phyloP scores from a whole-genome alignment of 2,888 invertebrate genomes.

The Seladonia tumulorum region DNA sequence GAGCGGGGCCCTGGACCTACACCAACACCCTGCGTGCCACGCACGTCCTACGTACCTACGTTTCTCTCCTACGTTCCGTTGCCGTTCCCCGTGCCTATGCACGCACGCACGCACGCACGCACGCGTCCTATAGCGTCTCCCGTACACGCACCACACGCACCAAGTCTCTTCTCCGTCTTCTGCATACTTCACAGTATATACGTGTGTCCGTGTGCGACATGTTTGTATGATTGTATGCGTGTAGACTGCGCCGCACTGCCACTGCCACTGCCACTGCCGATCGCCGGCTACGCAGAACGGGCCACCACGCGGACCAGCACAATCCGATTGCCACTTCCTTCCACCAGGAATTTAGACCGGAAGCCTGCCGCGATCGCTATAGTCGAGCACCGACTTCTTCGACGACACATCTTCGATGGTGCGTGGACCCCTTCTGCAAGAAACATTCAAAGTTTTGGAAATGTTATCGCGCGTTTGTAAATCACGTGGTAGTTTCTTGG shows the following conservation, averaged over 20 bases:
- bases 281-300: constrained; percentile 1
- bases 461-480: neutral
- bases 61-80: constrained; percentile 30
- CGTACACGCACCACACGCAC: constrained; percentile 16
- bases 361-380: neutral
- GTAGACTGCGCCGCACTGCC: neutral
- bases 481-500: neutral
- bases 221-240: neutral
- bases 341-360: neutral
- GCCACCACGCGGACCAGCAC: neutral
- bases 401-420: too few species aligned
- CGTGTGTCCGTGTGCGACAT: neutral
- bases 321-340: constrained; percentile 3
- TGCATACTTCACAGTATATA: constrained; percentile 6
- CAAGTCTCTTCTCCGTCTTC: constrained; percentile 50
- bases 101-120: constrained; percentile 34
- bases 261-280: neutral
- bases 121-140: constrained; percentile 1
- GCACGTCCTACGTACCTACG: constrained; percentile 56
- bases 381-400: neutral
- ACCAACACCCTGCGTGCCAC: constrained; percentile 79
- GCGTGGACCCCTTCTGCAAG: neutral
- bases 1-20: constrained; percentile 84
- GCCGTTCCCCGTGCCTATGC: constrained; percentile 41
- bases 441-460: neutral